Conservation (phyloP, 2,113 vertebrate genomes). For the Periophthalmodon schlosseri region DNA sequence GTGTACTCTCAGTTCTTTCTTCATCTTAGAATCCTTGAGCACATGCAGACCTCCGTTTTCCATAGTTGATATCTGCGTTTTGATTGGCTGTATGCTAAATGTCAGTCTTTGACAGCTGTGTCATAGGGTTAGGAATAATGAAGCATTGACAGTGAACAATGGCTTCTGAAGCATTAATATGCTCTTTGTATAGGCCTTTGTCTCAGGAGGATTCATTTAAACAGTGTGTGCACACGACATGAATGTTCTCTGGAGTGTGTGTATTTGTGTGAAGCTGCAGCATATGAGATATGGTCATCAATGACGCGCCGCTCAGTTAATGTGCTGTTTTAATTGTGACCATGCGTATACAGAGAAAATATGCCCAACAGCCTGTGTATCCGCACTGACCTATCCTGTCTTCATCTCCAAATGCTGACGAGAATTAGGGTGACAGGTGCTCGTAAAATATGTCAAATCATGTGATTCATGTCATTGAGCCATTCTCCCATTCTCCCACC, state of each 20-base stretch:
- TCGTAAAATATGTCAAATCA: slow-evolving; percentile 60
- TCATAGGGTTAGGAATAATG: slow-evolving; percentile 11
- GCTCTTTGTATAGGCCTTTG: slow-evolving; percentile 22
- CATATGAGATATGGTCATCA: neutral
- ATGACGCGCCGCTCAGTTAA: neutral
- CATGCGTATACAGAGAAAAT: neutral
- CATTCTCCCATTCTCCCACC: slow-evolving; percentile 35
- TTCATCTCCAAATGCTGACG: slow-evolving; percentile 44
- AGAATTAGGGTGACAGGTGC: slow-evolving; percentile 51
- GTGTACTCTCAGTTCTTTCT: neutral
- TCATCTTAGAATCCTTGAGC: neutral
- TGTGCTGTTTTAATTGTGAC: slow-evolving; percentile 14
- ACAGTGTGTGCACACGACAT: neutral
- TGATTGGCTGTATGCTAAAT: slow-evolving; percentile 12
- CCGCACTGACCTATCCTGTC: slow-evolving; percentile 29
- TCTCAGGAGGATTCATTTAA: slow-evolving; percentile 5
- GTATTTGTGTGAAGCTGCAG: neutral
- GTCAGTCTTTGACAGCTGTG: neutral
- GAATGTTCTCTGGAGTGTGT: slow-evolving; percentile 7
- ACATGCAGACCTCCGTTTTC: neutral
- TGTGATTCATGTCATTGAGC: slow-evolving; percentile 52
- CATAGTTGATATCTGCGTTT: slow-evolving; percentile 3
- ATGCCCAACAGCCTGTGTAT: slow-evolving; percentile 19
- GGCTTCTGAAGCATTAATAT: slow-evolving; percentile 9
- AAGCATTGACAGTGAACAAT: slow-evolving; percentile 19